These are phyloP conservation scores for Andrena dorsata DNA, from an alignment of 2,888 invertebrate species.

Conservation along the genomic window DNA sequence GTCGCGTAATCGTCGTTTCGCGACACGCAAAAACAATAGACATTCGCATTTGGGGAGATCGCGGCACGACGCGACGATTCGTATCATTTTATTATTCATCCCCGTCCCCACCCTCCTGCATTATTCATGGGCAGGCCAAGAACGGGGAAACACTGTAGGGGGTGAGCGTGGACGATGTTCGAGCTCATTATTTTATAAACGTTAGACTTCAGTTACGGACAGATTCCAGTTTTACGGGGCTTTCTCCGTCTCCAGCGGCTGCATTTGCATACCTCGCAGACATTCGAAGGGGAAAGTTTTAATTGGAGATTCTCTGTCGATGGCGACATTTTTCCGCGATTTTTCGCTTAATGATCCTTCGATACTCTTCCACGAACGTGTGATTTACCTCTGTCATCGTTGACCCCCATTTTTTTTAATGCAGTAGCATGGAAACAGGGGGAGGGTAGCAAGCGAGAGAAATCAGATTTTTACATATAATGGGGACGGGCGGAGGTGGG, in stretches of 20 bases:
- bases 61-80: constrained; percentile 11
- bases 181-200: constrained; percentile 56
- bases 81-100: constrained; percentile 59
- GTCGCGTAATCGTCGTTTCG: constrained; percentile 10
- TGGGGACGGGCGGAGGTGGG: constrained; percentile 7
- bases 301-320: constrained; percentile 45
- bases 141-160: constrained; percentile 3
- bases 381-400: too few relatives aligned
- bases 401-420: background rate
- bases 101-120: constrained; percentile 18
- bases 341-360: constrained; percentile 37
- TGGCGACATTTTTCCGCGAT: constrained; percentile 11
- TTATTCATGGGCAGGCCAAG: constrained; percentile 44
- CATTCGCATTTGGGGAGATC: constrained; percentile 6
- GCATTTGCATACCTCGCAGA: constrained; percentile 45
- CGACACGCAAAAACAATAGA: constrained; percentile 27
- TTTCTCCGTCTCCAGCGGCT: background rate
- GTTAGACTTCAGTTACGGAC: constrained; percentile 26
- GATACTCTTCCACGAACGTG: constrained; percentile 18
- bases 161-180: constrained; percentile 46
- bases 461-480: constrained; percentile 55
- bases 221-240: constrained; percentile 13
- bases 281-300: constrained; percentile 49
- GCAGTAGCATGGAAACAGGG: background rate
- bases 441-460: background rate